A percentile compares a stretch with the other conserved stretches of the same genome.
phyloP scores from a whole-genome alignment of 1,140 invertebrate species.

The Drosophila erecta region DNA sequence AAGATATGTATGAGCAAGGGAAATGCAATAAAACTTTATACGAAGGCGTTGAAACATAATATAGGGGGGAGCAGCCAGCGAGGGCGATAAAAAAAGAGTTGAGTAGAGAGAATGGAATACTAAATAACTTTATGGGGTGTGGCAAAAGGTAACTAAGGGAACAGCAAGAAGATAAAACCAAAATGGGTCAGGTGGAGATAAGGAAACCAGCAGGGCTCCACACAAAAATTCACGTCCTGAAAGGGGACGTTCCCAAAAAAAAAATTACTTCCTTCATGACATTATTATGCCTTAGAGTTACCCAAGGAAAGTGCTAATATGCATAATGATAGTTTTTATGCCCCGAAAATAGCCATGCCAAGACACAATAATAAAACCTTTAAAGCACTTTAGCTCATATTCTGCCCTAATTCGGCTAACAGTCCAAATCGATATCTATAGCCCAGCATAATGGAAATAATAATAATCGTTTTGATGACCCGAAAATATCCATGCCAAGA shows the following conservation, averaged over 20 bases:
- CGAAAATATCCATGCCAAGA: slow-evolving; percentile 37
- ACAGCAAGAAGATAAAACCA: slow-evolving; percentile 18
- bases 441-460: slow-evolving; percentile 14
- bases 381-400: not conserved
- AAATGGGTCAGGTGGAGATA: slow-evolving; percentile 32
- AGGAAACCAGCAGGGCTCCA: not conserved
- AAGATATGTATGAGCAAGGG: slow-evolving; percentile 22
- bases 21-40: slow-evolving; percentile 75
- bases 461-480: slow-evolving; percentile 42
- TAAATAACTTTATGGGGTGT: slow-evolving; percentile 45
- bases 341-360: not conserved
- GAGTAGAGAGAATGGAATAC: slow-evolving; percentile 33
- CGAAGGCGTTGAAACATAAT: slow-evolving; percentile 46
- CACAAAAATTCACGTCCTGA: not conserved
- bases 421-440: slow-evolving; percentile 24
- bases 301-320: not conserved
- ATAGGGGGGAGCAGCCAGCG: slow-evolving; percentile 13
- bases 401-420: slow-evolving; percentile 25
- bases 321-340: not conserved
- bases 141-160: slow-evolving; percentile 9
- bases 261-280: too few species aligned
- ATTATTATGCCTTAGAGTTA: not conserved
- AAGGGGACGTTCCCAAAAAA: not conserved
- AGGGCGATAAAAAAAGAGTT: slow-evolving; percentile 42
- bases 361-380: not conserved